Evolutionary conservation across 1,140 invertebrate genomes (phyloP).

Genomic region (Rhopalosiphum padi): DNA sequence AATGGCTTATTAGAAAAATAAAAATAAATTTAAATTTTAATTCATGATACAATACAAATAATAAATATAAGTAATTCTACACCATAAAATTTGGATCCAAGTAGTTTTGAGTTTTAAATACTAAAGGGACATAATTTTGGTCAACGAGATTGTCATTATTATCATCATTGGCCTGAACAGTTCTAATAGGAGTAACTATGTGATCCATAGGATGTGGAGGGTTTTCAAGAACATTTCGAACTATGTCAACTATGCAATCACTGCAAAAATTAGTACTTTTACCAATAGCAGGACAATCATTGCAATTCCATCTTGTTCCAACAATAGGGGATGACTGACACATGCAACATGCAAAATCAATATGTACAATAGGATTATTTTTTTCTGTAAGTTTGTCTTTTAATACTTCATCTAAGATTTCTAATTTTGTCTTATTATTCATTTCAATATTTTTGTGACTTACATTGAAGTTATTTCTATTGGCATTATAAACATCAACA

Average conservation of each 20-base stretch:
- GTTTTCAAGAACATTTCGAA: constrained; percentile 63
- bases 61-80: not conserved
- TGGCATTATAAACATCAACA: constrained; percentile 48
- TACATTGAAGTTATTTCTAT: constrained; percentile 32
- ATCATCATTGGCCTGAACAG: constrained; percentile 60
- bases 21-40: not conserved
- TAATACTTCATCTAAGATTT: constrained; percentile 24
- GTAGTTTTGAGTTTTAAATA: constrained; percentile 65
- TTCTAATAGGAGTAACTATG: constrained; percentile 61
- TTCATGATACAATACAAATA: not conserved
- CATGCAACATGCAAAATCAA: constrained; percentile 68
- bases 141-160: constrained; percentile 63
- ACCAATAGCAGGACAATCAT: constrained; percentile 65
- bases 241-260: constrained; percentile 64
- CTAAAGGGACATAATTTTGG: constrained; percentile 65
- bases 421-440: constrained; percentile 24
- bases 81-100: constrained; percentile 66
- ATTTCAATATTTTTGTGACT: constrained; percentile 48
- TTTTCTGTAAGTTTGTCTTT: constrained; percentile 49
- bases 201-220: constrained; percentile 63
- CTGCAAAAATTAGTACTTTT: constrained; percentile 67
- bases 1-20: too few relatives aligned
- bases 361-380: constrained; percentile 8
- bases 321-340: constrained; percentile 74
- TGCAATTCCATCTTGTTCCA: constrained; percentile 76